Conservation (phyloP, 2,888 invertebrate genomes). For the Antheraea yamamai region DNA sequence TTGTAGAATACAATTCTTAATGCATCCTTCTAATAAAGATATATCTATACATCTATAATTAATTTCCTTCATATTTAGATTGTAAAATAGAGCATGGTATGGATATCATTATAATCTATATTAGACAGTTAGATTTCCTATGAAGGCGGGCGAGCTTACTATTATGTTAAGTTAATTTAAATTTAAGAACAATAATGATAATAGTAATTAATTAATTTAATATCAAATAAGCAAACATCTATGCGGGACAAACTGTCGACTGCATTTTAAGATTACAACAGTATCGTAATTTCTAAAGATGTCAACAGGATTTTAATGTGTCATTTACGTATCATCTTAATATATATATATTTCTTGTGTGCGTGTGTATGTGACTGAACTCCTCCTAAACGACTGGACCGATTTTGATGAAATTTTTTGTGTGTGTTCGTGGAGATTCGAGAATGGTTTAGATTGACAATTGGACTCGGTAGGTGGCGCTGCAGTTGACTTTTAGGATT, state of each 20-base stretch:
- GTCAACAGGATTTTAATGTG: too few species aligned
- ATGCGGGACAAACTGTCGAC: not conserved
- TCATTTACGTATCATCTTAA: too few species aligned
- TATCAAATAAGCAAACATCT: not conserved
- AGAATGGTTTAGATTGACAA: too few species aligned
- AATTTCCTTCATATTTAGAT: slow-evolving; percentile 14
- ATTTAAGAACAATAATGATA: not conserved
- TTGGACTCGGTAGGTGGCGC: too few species aligned
- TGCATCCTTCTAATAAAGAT: slow-evolving; percentile 4
- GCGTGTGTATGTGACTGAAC: too few species aligned
- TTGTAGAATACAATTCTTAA: not conserved
- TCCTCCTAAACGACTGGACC: too few species aligned
- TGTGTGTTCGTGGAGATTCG: too few species aligned
- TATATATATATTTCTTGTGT: too few species aligned
- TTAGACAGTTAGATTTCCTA: slow-evolving; percentile 38
- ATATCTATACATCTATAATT: not conserved
- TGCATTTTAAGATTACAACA: not conserved
- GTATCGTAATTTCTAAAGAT: not conserved
- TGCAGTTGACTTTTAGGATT: too few species aligned
- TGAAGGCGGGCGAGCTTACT: slow-evolving; percentile 70
- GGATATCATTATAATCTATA: slow-evolving; percentile 39
- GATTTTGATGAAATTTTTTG: too few species aligned
- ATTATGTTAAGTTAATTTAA: slow-evolving; percentile 29
- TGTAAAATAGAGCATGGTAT: slow-evolving; percentile 54
- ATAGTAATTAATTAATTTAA: not conserved